phyloP scores from a whole-genome alignment of 1,140 invertebrate species.

The Caenorhabditis brenneri region DNA sequence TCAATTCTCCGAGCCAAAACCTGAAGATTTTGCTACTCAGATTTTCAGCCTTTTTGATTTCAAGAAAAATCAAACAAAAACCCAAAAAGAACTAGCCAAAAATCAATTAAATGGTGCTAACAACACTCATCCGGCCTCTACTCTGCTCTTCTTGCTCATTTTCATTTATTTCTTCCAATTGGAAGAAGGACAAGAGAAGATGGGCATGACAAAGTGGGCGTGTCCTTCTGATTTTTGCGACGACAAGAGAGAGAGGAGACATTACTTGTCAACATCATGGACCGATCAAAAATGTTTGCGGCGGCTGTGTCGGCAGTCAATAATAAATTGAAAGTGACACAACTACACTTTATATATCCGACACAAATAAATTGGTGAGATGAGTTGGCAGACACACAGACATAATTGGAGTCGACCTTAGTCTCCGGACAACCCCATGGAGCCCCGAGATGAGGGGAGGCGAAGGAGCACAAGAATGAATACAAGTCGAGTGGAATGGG shows the following conservation, averaged over 20 bases:
- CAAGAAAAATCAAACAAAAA: not conserved
- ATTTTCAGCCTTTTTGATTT: too few relatives aligned
- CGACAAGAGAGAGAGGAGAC: not conserved
- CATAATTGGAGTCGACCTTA: constrained; percentile 22
- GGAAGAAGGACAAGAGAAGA: too few relatives aligned
- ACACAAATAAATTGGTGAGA: constrained; percentile 16
- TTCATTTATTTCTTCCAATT: constrained; percentile 29
- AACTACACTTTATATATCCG: not conserved
- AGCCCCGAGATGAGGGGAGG: not conserved
- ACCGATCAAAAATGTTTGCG: not conserved
- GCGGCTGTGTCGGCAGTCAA: too few relatives aligned
- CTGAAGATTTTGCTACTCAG: too few relatives aligned
- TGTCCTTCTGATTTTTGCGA: not conserved
- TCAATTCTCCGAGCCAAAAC: too few relatives aligned
- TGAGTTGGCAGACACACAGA: not conserved
- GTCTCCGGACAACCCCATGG: not conserved
- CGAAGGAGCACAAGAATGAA: not conserved
- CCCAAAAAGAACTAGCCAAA: too few relatives aligned
- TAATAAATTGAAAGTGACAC: constrained; percentile 42
- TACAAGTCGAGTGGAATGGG: constrained; percentile 31
- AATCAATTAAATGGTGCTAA: not conserved
- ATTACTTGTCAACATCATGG: not conserved
- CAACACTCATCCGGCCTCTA: not conserved
- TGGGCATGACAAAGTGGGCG: not conserved
- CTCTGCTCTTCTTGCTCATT: not conserved